Percentiles rank a stretch among this genome's conserved stretches.
phyloP scores from a whole-genome alignment of 2,113 vertebrate genomes.

The Calyptommatus sinebrachiatus region DNA sequence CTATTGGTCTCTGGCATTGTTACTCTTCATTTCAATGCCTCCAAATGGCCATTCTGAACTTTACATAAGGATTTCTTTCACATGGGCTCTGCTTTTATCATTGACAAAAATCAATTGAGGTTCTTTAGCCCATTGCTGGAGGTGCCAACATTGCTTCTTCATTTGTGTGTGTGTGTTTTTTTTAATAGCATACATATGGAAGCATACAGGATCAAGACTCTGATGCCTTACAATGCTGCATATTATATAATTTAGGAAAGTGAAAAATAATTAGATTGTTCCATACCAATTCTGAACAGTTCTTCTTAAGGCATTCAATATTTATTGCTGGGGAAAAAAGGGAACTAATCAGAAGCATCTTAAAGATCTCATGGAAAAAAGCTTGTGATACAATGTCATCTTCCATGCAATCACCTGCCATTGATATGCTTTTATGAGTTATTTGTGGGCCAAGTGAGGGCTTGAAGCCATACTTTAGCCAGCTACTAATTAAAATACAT shows the following conservation, averaged over 20 bases:
- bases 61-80: too few relatives aligned
- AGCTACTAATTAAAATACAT: conserved; percentile 8
- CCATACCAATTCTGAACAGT: neutral
- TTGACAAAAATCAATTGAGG: too few relatives aligned
- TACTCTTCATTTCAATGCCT: too few relatives aligned
- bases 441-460: neutral
- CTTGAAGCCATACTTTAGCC: conserved; percentile 6
- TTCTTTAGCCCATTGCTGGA: too few relatives aligned
- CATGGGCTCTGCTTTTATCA: too few relatives aligned
- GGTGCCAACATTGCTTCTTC: too few relatives aligned
- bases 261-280: neutral
- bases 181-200: neutral
- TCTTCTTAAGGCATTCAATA: neutral
- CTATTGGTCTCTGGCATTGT: too few relatives aligned
- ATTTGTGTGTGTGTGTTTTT: too few relatives aligned
- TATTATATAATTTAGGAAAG: conserved; percentile 6
- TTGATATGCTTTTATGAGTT: neutral
- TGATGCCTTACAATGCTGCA: neutral
- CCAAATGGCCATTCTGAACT: too few relatives aligned
- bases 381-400: neutral
- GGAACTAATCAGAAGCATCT: neutral
- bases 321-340: neutral
- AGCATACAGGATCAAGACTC: neutral
- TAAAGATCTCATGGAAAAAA: conserved; percentile 15
- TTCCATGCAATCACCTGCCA: neutral